phyloP scores from a whole-genome alignment of 30 jellyfish, hydroid and myxozoan genomes.

The Cassiopea andromeda region DNA sequence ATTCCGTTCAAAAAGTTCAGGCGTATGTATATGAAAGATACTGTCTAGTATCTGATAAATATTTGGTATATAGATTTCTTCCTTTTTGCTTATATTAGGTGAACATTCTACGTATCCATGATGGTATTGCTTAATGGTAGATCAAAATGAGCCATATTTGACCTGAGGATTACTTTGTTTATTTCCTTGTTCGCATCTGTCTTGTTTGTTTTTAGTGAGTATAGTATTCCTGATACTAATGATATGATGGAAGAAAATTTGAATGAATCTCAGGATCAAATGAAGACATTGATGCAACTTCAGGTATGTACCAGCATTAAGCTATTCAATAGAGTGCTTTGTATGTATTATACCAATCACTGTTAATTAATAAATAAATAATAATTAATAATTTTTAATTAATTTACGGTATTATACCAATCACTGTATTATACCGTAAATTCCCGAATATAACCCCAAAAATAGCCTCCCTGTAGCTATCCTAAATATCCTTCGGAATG shows the following conservation, averaged over 20 bases:
- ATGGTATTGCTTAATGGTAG: too few relatives aligned
- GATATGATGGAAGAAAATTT: slow-evolving; percentile 60
- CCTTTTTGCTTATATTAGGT: not conserved
- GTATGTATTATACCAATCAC: too few relatives aligned
- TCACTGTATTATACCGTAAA: too few relatives aligned
- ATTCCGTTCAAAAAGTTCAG: slow-evolving; percentile 67
- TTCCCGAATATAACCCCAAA: too few relatives aligned
- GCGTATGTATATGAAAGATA: slow-evolving; percentile 76
- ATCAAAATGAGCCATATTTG: too few relatives aligned
- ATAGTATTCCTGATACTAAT: slow-evolving; percentile 82
- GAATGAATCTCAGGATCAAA: slow-evolving; percentile 64
- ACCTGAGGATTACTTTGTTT: not conserved
- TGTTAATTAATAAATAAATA: too few relatives aligned
- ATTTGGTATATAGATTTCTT: not conserved
- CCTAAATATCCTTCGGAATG: too few relatives aligned
- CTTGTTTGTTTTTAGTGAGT: slow-evolving; percentile 56
- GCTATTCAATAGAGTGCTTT: not conserved
- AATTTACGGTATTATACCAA: too few relatives aligned
- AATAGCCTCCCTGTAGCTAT: too few relatives aligned
- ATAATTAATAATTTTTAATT: too few relatives aligned
- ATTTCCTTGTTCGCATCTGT: not conserved
- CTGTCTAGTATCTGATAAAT: not conserved
- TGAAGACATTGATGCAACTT: slow-evolving; percentile 64
- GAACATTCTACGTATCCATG: not conserved
- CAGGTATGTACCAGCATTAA: slow-evolving; percentile 61